Conservation (phyloP, 1,140 invertebrate genomes). For the Ylistrum balloti region DNA sequence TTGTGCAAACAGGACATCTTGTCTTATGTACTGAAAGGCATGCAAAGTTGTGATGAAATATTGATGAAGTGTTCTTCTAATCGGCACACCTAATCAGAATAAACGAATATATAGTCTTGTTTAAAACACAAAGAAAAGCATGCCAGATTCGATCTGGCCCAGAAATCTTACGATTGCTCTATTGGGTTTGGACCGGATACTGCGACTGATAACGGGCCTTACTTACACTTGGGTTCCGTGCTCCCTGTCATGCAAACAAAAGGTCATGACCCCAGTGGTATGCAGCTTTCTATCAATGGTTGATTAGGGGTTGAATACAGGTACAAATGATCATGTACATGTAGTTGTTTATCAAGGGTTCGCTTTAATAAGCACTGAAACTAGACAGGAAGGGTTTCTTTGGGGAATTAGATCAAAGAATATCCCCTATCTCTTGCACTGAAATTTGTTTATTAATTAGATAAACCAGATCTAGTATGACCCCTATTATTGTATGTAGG, state of each 20-base stretch:
- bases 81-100: constrained; percentile 32
- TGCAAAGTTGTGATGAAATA: constrained; percentile 34
- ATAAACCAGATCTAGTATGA: no score
- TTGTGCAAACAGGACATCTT: not conserved
- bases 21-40: not conserved
- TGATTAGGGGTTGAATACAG: not conserved
- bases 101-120: not conserved
- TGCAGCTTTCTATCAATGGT: not conserved
- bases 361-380: no score
- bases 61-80: constrained; percentile 12
- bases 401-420: no score
- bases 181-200: not conserved
- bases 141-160: not conserved
- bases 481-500: no score
- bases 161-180: not conserved
- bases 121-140: not conserved
- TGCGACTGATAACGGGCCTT: not conserved
- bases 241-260: not conserved
- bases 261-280: constrained; percentile 12
- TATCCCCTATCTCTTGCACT: no score
- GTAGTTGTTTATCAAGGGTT: no score
- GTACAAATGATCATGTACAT: not conserved
- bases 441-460: no score
- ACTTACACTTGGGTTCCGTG: not conserved
- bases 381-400: no score